Conservation (phyloP, 2,888 invertebrate genomes). For the Pollenia griseotomentosa region DNA sequence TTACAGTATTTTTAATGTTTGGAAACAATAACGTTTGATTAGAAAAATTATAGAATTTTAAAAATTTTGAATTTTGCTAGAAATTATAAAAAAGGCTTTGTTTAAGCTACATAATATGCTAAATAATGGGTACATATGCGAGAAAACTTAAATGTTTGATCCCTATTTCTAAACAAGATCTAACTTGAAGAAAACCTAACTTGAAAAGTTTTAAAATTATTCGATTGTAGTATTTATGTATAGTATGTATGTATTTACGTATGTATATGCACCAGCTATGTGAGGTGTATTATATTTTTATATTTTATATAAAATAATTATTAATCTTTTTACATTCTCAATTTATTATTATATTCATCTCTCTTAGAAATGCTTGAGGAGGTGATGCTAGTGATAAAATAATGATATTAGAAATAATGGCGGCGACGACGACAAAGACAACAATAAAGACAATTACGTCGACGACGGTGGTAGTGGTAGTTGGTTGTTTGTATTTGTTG, state of each 20-base stretch:
- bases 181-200: constrained; percentile 28
- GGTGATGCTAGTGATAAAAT: constrained; percentile 46
- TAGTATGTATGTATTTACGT: background rate
- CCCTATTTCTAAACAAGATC: constrained; percentile 35
- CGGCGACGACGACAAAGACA: constrained; percentile 25
- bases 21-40: background rate
- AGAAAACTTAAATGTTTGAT: constrained; percentile 15
- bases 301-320: constrained; percentile 69
- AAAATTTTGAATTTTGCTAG: constrained; percentile 1
- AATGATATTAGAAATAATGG: constrained; percentile 29
- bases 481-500: constrained; percentile 4
- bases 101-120: constrained; percentile 1
- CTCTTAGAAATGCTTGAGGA: constrained; percentile 42
- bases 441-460: constrained; percentile 38
- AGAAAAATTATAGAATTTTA: background rate
- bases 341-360: constrained; percentile 37
- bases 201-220: constrained; percentile 44
- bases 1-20: constrained; percentile 17
- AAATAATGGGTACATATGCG: constrained; percentile 12
- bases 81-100: background rate
- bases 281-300: constrained; percentile 46
- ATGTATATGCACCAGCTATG: constrained; percentile 62
- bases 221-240: constrained; percentile 43
- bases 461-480: constrained; percentile 33
- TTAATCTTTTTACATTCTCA: constrained; percentile 64